Base-by-base conservation (phyloP, 2,888 invertebrate species). In the Rugalucina vietnamica region DNA sequence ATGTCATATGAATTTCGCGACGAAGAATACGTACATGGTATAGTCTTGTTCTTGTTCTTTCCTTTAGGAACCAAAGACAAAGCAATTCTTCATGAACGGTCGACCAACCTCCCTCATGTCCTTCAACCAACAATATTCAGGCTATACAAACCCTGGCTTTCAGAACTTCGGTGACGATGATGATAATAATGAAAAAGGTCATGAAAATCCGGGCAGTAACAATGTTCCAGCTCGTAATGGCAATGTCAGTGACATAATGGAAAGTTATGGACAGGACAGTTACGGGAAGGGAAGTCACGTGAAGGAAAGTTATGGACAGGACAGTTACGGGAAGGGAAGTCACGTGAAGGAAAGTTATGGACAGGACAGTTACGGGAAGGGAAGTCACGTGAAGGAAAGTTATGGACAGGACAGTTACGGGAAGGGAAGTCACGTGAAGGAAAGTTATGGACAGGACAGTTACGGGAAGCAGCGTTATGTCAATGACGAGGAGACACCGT, bases 131-230 rank as follows among this genome's bases (percentile, higher is more conserved):
- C 4, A 27, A 24, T 24, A 70, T 36, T 27, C 73, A 21, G 80
- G 87, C 14, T 83, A 87, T 39, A 69, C 80, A 1, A 87, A 87
- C 71, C 85, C 82, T 5, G 87, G 82, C 8, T 87, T 65, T 49
- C 49, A 74, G 5, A 36, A 50, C 29, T 72, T 80, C 71, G 77
- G 65, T 24, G 76, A 69, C 36, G 77, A 60, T 34, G 78, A 24
- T 2, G 79, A 75, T 65, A 81, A 82, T 32, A 75, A 71, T 12
- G 70, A 70, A 5, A 39, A 81, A 29, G 37, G 39, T 10, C 57
- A 54, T 24, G 1, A 29, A 10, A 65, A 80, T 37, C 70, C 54
- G 29, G 77, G 78, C 32, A 77, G 80, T 36, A 81, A 74, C 60
- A 82, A 80, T 32, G 32, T 34, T 39, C 27, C 71, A 0, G 49